Base-by-base conservation (phyloP, 2,797 vertebrate genomes). In the Crax fasciolata region DNA sequence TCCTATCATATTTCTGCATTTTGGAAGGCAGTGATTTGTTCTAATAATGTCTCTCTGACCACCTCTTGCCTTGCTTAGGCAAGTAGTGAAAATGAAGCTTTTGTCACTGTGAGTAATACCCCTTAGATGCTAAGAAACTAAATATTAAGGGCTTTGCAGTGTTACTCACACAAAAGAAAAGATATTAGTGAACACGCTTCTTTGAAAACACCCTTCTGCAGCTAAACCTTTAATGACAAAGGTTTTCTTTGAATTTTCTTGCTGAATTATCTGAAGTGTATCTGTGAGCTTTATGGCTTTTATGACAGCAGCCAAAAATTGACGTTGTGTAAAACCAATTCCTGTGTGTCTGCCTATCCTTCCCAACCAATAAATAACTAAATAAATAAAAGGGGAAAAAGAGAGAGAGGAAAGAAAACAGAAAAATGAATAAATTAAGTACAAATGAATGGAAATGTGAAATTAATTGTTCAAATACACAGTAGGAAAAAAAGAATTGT, bases 161-260 rank as follows among this genome's bases (percentile, higher is more conserved):
- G 74, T 96, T 95, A 87, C 74, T 93, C 92, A 95, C 61, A 92
- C 90, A 82, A 66, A 94, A 86, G 88, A 62, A 32, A 67, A 87
- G 71, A 46, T 84, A 93, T 79, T 97, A 94, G 90, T 4, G 9
- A 96, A 91, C 8, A 79, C 38, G 15, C 44, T 89, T 24, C 92
- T 96, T 93, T 96, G 95, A 93, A 93, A 95, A 94, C 92, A 92
- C 71, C 67, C 90, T 83, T 89, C 61, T 95, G 68, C 63, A 65
- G 68, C 63, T 92, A 90, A 96, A 88, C 78, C 90, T 89, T 95
- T 94, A 92, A 96, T 84, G 84, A 96, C 86, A 87, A 89, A 93
- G 52, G 23, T 25, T 76, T 84, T 79, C 77, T 92, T 59, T 39
- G 71, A 90, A 67, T 81, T 67, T 94, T 87, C 77, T 77, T 43